Conservation (phyloP, 1,140 invertebrate species). For the Zaprionus tsacasi region DNA sequence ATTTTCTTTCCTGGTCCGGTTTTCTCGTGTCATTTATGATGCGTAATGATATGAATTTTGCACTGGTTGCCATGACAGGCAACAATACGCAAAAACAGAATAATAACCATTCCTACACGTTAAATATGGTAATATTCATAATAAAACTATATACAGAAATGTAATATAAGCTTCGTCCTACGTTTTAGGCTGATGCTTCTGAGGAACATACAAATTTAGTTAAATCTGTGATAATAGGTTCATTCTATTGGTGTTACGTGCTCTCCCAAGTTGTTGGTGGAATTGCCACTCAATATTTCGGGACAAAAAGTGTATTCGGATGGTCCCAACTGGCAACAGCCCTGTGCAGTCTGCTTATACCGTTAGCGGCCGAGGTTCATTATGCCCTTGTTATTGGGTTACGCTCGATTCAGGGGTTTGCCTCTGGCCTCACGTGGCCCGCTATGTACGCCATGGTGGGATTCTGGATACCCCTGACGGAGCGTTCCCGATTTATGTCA, state of each 20-base stretch:
- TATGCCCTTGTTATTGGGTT: conserved; percentile 87
- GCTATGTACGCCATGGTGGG: conserved; percentile 93
- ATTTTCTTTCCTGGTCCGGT: conserved; percentile 89
- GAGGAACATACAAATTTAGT: conserved; percentile 86
- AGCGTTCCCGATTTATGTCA: conserved; percentile 91
- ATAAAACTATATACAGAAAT: neutral
- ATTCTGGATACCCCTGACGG: conserved; percentile 92
- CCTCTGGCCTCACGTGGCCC: conserved; percentile 93
- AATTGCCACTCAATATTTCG: conserved; percentile 90
- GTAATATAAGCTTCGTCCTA: conserved; percentile 7
- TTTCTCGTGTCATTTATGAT: conserved; percentile 91
- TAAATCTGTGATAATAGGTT: conserved; percentile 87
- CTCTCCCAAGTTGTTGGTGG: conserved; percentile 89
- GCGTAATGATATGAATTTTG: conserved; percentile 90
- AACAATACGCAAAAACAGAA: conserved; percentile 43
- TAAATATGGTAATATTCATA: conserved; percentile 51
- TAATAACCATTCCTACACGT: conserved; percentile 26
- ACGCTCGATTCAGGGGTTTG: conserved; percentile 88
- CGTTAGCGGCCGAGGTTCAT: conserved; percentile 87
- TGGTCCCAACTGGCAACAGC: conserved; percentile 89
- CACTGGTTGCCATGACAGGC: conserved; percentile 88
- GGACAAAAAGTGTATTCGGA: conserved; percentile 92
- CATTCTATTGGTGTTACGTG: conserved; percentile 91
- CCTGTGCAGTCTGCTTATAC: conserved; percentile 89
- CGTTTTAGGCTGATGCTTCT: conserved; percentile 69